Evolutionary conservation across 2,888 invertebrate genomes (phyloP).

Genomic region (Lymantria monacha): DNA sequence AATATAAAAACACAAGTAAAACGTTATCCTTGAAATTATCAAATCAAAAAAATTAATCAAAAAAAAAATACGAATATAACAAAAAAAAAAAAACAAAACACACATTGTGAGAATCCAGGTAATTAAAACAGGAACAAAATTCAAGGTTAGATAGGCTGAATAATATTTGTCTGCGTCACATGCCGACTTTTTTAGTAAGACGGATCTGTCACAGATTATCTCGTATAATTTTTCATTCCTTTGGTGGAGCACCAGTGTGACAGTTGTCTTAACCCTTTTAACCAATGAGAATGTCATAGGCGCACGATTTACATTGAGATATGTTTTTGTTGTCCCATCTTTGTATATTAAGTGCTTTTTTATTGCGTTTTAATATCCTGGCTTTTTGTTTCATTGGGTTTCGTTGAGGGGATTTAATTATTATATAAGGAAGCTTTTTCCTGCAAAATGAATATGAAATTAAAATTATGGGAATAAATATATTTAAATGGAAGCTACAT

Average conservation of each 20-base stretch:
- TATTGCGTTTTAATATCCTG: conserved; percentile 58
- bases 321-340: conserved; percentile 48
- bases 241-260: conserved; percentile 73
- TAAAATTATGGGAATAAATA: too few species aligned
- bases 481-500: too few species aligned
- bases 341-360: conserved; percentile 56
- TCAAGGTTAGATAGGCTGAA: conserved; percentile 65
- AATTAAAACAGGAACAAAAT: conserved; percentile 75
- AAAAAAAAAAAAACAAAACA: conserved; percentile 47
- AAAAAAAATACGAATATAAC: conserved; percentile 23
- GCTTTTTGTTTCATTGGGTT: conserved; percentile 23
- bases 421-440: conserved; percentile 8
- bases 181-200: conserved; percentile 77
- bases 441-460: not conserved
- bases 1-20: conserved; percentile 1
- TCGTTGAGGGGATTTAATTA: conserved; percentile 17
- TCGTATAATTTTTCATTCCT: conserved; percentile 73
- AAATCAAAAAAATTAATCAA: conserved; percentile 31
- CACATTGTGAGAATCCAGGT: conserved; percentile 79
- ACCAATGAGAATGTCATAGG: conserved; percentile 78
- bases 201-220: conserved; percentile 81
- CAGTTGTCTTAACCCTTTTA: conserved; percentile 81
- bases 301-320: conserved; percentile 64
- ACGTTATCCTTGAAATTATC: conserved; percentile 7
- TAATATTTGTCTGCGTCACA: conserved; percentile 79